Percentiles rank a stretch among this genome's conserved stretches.
These are phyloP conservation scores for Drosophila fulvimacula DNA, from an alignment of 2,888 invertebrate genomes.

Conservation along the genomic window DNA sequence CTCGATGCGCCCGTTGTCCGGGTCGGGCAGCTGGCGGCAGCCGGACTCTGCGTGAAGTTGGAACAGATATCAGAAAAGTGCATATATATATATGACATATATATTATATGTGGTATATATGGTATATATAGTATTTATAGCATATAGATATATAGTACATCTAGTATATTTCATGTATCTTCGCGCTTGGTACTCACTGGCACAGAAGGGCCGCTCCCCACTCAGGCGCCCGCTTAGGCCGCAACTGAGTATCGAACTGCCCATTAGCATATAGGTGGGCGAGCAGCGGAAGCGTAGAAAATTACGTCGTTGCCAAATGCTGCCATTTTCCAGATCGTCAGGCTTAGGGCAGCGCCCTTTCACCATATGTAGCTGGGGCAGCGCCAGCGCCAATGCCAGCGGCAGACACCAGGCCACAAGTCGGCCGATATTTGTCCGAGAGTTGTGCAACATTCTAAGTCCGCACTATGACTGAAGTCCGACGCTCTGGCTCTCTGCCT, in stretches of 20 bases:
- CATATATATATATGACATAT: not conserved
- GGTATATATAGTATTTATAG: no score
- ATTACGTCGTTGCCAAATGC: rapidly evolving
- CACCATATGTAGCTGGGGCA: not conserved
- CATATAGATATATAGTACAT: no score
- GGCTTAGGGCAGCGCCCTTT: conserved; percentile 33
- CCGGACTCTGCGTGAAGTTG: conserved; percentile 86
- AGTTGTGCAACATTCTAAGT: conserved; percentile 36
- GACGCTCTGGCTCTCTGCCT: not conserved
- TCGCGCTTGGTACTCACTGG: conserved; percentile 51
- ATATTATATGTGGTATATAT: no score
- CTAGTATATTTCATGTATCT: no score
- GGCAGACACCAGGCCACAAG: not conserved
- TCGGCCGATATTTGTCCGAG: not conserved
- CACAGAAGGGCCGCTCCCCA: conserved; percentile 61
- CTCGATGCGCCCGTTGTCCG: conserved; percentile 86
- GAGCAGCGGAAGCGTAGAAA: conserved; percentile 37
- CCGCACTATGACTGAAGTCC: conserved; percentile 37
- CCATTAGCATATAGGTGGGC: conserved; percentile 23
- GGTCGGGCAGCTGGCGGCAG: conserved; percentile 85
- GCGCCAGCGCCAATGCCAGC: not conserved
- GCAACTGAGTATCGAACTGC: conserved; percentile 15
- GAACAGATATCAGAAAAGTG: conserved; percentile 3
- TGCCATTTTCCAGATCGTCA: conserved; percentile 33
- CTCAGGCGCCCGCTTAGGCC: conserved; percentile 18